Base-by-base conservation (phyloP, 1,140 invertebrate genomes). In the Adoxophyes honmai region DNA sequence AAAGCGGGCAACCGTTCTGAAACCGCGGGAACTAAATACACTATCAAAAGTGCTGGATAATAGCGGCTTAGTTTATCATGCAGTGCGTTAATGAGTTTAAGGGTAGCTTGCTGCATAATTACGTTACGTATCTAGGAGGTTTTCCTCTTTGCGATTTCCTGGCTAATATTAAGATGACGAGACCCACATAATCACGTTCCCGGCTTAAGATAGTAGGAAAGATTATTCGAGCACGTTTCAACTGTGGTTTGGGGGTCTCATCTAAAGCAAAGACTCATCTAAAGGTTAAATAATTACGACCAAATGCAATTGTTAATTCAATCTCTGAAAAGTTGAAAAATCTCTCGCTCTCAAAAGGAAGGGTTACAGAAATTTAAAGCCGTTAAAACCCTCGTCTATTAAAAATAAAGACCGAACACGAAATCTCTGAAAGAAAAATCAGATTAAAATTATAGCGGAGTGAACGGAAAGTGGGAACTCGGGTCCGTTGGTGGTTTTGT, bases 51-150 rank as follows among this genome's bases (percentile, higher is more conserved):
- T 33, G 57, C 44, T 35, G 36, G 48, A 37, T 59, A 59, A 54
- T 57, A 59, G 58, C 60, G 34, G 55, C 35, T 48, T 48, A 52
- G 52, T 59, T 55, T 37, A 63, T 59, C 52, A 59, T 51, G 36
- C 57, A 39, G 33, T n/a, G n/a, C 34, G 60, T 56, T 57, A 57
- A 48, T 57, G 38, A 57, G 18, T 48, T 28, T 28, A 18, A 21
- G n/a, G 18, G 42, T 10, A 21, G 42, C 38, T 28, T 48, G 21
- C 11, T 48, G 42, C 18, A 48, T 21, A 48, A 13, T 48, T 48
- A 48, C 18, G 42, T 48, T 48, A 48, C 18, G 42, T 13, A 48
- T 28, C 16, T 14, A 11, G 28, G 42, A 48, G 42, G 21, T 48
- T 48, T 44, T 28, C 42, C 42, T 28, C 16, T 48, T 48, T 48